These are phyloP conservation scores for Pseudoatta argentina DNA, from an alignment of 1,140 invertebrate species.

Conservation along the genomic window DNA sequence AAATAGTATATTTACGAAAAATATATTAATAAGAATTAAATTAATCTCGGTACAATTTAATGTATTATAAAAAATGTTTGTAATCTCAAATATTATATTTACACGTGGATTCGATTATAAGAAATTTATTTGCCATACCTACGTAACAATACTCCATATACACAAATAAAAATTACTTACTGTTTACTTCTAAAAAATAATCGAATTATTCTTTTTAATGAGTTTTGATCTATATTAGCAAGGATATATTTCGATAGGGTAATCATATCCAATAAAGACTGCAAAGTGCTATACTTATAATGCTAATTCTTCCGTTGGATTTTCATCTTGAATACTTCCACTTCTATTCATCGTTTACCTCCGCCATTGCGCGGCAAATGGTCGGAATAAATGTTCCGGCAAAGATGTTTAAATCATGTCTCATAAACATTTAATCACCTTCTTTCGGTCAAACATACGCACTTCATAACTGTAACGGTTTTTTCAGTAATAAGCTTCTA, in stretches of 20 bases:
- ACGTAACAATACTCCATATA: neutral
- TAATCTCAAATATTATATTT: neutral
- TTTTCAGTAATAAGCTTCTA: neutral
- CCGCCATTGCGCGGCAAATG: conserved; percentile 20
- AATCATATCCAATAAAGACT: conserved; percentile 60
- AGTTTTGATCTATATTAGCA: neutral
- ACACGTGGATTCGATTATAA: conserved; percentile 48
- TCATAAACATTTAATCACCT: neutral
- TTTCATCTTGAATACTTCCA: conserved; percentile 63
- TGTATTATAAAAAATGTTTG: neutral
- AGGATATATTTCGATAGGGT: neutral
- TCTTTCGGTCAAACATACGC: neutral
- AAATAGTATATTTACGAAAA: neutral
- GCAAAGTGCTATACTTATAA: conserved; percentile 42
- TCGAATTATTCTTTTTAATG: conserved; percentile 22
- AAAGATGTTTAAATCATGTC: conserved; percentile 16
- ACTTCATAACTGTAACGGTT: neutral
- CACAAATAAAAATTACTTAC: conserved; percentile 42
- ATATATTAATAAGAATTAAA: neutral
- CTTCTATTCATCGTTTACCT: conserved; percentile 8
- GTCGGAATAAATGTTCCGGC: conserved; percentile 14
- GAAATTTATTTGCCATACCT: conserved; percentile 50
- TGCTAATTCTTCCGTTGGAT: conserved; percentile 55
- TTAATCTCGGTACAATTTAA: neutral
- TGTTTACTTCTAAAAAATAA: neutral